Percentiles rank a stretch among this genome's conserved stretches.
Evolutionary conservation across 2,113 vertebrate species (phyloP).

Genomic region (Tragulus kanchil): DNA sequence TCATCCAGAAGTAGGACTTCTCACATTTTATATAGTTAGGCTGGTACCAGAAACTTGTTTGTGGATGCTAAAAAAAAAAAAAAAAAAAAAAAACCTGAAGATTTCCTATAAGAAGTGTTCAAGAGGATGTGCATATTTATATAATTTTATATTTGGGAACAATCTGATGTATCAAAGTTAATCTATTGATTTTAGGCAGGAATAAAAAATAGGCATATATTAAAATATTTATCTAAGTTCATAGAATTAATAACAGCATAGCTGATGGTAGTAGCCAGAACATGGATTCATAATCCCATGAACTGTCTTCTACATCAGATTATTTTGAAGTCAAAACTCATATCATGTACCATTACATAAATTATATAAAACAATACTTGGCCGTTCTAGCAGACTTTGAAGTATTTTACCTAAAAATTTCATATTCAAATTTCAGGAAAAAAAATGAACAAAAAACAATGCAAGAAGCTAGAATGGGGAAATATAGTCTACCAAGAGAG

Average conservation of each 20-base stretch:
- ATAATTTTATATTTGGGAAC: constrained; percentile 70
- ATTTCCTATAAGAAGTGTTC: constrained; percentile 68
- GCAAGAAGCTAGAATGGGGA: neutral
- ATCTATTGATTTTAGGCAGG: constrained; percentile 48
- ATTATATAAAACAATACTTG: neutral
- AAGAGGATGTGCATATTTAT: constrained; percentile 54
- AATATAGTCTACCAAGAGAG: neutral
- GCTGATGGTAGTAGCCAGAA: neutral
- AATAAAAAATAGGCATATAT: constrained; percentile 45
- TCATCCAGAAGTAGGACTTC: neutral
- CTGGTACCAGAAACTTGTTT: constrained; percentile 8
- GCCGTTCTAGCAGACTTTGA: neutral
- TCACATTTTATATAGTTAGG: neutral
- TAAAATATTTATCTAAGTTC: constrained; percentile 12
- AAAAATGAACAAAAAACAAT: neutral
- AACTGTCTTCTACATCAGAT: neutral
- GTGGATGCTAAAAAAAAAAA: constrained; percentile 29
- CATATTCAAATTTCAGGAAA: neutral
- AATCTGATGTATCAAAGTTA: constrained; percentile 55
- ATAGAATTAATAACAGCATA: neutral
- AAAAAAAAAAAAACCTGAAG: constrained; percentile 59
- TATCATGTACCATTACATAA: neutral
- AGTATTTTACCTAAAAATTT: neutral
- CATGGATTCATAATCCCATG: neutral
- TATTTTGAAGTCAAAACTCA: neutral